Evolutionary conservation across 2,797 vertebrate genomes (phyloP), one percentile per base, ranked within the genome.

Genomic region (Urophycis tenuis): DNA sequence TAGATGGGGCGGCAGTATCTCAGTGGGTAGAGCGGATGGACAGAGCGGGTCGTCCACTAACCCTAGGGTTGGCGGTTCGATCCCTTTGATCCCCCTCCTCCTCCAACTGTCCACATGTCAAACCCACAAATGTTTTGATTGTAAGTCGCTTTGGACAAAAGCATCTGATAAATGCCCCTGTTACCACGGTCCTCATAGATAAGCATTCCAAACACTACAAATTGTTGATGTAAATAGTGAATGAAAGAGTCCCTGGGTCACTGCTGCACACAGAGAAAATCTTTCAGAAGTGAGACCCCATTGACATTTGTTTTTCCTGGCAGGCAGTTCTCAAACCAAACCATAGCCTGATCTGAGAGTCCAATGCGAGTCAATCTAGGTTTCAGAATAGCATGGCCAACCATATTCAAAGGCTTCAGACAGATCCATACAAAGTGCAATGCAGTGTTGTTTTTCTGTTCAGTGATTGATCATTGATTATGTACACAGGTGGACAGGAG

Each of bases 381-480:
- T 19, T 69, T 45, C 19, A 77, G 17, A 15, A 72, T 72, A 41
- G 22, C 11, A 17, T 77, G 75, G 31, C n/a, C 36, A 30, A 69
- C 69, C 32, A 14, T 29, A 71, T 32, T 32, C 69, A 71, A 71
- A 71, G 14, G 30, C 19, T 71, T 78, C 74, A 14, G 71, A 73
- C 2, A 77, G 41, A 30, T 67, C 31, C 7, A 73, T 73, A 29
- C 45, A 73, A 14, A 77, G n/a, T 9, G 77, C 32, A 8, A 22
- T 30, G 64, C 77, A 67, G n/a, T 36, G 71, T 7, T 53, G 41
- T 71, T 74, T 41, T 30, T 69, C 69, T 69, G n/a, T 69, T 29
- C 15, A 78, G 53, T 8, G 53, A 12, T 64, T 25, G 67, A 39
- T 81, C 74, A 74, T 69, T 78, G 72, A 73, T 49, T n/a, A 78